A percentile compares a stretch with the other conserved stretches of the same genome.
Conservation (phyloP, 2,113 vertebrate genomes). For the Gymnogyps californianus region DNA sequence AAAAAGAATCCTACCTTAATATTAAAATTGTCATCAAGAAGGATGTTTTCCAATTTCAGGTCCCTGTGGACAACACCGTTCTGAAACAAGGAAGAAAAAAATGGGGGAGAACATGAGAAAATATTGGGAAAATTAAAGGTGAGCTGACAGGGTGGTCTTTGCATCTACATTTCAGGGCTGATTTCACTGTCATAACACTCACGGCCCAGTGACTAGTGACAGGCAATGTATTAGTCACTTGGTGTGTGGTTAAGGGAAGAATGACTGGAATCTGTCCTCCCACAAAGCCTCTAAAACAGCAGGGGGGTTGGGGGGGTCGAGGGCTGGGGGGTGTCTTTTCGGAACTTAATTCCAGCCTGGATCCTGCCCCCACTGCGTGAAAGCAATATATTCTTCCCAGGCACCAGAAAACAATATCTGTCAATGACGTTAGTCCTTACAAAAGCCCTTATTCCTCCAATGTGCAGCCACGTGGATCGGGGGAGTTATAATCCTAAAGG, state of each 20-base stretch:
- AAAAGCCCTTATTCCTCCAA: conserved; percentile 26
- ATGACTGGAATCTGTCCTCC: conserved; percentile 79
- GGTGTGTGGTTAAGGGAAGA: conserved; percentile 74
- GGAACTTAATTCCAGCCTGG: conserved; percentile 62
- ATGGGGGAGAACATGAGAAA: not conserved
- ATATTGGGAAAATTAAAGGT: conserved; percentile 38
- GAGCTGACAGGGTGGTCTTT: conserved; percentile 65
- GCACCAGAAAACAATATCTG: conserved; percentile 50
- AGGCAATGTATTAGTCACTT: conserved; percentile 74
- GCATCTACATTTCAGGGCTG: conserved; percentile 45
- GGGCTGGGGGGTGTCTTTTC: conserved; percentile 32
- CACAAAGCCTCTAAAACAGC: conserved; percentile 72
- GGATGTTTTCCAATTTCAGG: conserved; percentile 98
- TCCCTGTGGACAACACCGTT: conserved; percentile 97
- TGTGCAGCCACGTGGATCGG: not conserved
- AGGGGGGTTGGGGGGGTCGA: not conserved
- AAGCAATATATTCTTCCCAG: conserved; percentile 61
- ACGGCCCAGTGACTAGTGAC: conserved; percentile 58
- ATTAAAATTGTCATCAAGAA: conserved; percentile 97
- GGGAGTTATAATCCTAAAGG: not conserved
- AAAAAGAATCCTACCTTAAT: conserved; percentile 87
- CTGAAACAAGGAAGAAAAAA: conserved; percentile 73
- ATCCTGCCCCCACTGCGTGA: conserved; percentile 46
- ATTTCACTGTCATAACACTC: conserved; percentile 56
- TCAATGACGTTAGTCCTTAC: conserved; percentile 47